A percentile compares a stretch with the other conserved stretches of the same genome.
phyloP scores from a whole-genome alignment of 2,797 vertebrate genomes.

The Eospalax fontanierii region DNA sequence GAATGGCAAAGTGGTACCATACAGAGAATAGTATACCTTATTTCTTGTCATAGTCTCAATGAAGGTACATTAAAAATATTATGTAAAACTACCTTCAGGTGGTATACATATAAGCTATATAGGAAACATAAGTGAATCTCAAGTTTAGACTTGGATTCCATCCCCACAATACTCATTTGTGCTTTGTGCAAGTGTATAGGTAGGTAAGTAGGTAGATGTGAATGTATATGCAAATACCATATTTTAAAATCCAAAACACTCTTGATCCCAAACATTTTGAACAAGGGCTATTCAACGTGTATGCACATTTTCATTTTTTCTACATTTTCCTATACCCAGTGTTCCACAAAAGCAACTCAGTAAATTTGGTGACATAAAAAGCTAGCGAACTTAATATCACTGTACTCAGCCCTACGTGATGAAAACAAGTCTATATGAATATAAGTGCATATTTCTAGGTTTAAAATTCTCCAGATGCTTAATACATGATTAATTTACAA shows the following conservation, averaged over 20 bases:
- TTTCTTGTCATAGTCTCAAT: neutral
- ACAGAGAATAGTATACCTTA: neutral
- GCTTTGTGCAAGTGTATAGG: neutral
- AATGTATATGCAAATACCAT: neutral
- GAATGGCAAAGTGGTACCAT: neutral
- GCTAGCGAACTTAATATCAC: neutral
- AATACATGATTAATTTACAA: neutral
- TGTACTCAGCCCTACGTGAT: neutral
- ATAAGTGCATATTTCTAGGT: neutral
- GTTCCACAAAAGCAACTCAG: neutral
- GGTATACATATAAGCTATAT: neutral
- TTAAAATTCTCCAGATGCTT: slow-evolving; percentile 39
- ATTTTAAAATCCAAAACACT: neutral
- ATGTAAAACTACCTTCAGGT: neutral
- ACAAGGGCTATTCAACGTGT: neutral
- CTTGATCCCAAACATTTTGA: neutral
- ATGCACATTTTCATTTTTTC: slow-evolving; percentile 32
- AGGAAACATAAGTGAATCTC: neutral
- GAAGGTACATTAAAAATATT: neutral
- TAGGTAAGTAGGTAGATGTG: neutral
- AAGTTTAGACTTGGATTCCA: neutral
- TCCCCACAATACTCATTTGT: neutral
- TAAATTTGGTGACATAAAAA: slow-evolving; percentile 54
- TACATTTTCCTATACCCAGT: slow-evolving; percentile 14
- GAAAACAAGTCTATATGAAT: slow-evolving; percentile 22